Percentiles rank a stretch among this genome's conserved stretches.
Evolutionary conservation across 2,888 invertebrate species (phyloP).

Genomic region (Pyralis farinalis): DNA sequence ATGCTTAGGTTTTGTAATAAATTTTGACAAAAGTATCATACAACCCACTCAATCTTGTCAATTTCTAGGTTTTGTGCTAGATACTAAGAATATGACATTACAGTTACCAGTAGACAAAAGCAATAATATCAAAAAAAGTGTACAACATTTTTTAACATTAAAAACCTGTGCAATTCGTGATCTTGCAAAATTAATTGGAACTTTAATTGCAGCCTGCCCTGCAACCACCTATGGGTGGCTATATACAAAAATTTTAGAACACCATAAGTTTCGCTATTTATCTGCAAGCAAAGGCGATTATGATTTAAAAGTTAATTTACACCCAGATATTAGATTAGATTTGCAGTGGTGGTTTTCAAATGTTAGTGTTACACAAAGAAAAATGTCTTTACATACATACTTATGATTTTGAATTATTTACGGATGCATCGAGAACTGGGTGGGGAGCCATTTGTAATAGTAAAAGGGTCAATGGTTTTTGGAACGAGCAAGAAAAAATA

Average conservation of each 20-base stretch:
- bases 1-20: slow-evolving; percentile 9
- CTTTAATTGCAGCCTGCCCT: slow-evolving; percentile 9
- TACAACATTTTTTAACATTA: background rate
- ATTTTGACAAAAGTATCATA: slow-evolving; percentile 2
- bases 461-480: slow-evolving; percentile 7
- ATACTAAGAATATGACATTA: background rate
- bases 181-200: slow-evolving; percentile 3
- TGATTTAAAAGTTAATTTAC: slow-evolving; percentile 1
- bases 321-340: background rate
- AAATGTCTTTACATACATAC: background rate
- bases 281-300: background rate
- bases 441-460: slow-evolving; percentile 15
- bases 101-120: slow-evolving; percentile 5
- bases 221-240: background rate
- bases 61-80: slow-evolving; percentile 5
- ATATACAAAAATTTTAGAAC: slow-evolving; percentile 3
- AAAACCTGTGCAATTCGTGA: slow-evolving; percentile 5
- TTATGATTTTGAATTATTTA: slow-evolving; percentile 4
- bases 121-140: background rate
- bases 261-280: slow-evolving; percentile 1
- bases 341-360: slow-evolving; percentile 5
- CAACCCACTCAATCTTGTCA: background rate
- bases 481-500: slow-evolving; percentile 4
- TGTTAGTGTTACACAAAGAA: background rate
- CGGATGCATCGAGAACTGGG: slow-evolving; percentile 15